Evolutionary conservation across 30 jellyfish, hydroid and myxozoan species (phyloP).

Genomic region (Hydractinia echinata): DNA sequence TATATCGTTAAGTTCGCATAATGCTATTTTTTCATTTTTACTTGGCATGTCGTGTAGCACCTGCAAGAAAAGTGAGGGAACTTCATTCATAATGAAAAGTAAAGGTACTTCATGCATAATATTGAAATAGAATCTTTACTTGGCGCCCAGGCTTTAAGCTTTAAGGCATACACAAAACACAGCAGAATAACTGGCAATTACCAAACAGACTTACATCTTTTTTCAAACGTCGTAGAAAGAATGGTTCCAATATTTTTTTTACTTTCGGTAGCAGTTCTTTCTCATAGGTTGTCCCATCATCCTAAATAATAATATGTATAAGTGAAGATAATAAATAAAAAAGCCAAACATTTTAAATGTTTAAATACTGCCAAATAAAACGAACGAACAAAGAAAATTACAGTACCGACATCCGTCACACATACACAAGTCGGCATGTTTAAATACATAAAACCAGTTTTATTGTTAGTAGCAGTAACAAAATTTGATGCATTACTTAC

Average conservation of each 20-base stretch:
- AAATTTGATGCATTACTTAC: background rate
- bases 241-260: conserved; percentile 68
- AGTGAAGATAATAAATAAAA: background rate
- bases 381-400: too few species aligned
- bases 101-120: too few species aligned
- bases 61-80: conserved; percentile 23
- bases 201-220: conserved; percentile 39
- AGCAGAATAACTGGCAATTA: too few species aligned
- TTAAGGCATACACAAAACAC: too few species aligned
- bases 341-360: background rate
- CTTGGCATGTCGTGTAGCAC: conserved; percentile 71
- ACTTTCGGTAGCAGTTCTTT: conserved; percentile 40
- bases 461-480: background rate
- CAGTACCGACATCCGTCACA: too few species aligned
- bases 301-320: background rate
- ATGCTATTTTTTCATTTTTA: conserved; percentile 47
- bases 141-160: too few species aligned
- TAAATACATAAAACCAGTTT: too few species aligned
- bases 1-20: conserved; percentile 50
- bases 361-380: too few species aligned
- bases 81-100: too few species aligned
- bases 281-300: background rate
- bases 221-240: conserved; percentile 61
- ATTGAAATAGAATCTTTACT: too few species aligned
- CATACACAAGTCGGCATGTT: too few species aligned